Evolutionary conservation across 2,113 vertebrate species (phyloP).

Genomic region (Psittacula cyanocephala): DNA sequence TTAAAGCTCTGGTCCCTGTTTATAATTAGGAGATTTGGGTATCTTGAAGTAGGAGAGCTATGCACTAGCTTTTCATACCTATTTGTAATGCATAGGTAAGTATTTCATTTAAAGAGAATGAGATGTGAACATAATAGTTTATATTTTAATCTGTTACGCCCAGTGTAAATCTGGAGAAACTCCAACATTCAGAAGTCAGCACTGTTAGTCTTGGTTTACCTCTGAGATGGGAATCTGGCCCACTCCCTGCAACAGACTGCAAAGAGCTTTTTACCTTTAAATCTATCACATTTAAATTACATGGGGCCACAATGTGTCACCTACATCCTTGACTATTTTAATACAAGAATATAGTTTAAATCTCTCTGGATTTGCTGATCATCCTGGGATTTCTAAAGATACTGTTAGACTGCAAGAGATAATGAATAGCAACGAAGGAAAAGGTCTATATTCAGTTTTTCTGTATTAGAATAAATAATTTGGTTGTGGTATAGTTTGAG

Average conservation of each 20-base stretch:
- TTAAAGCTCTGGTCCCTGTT: not conserved
- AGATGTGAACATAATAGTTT: not conserved
- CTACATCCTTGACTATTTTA: slow-evolving; percentile 65
- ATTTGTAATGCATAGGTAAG: slow-evolving; percentile 13
- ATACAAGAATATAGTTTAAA: slow-evolving; percentile 57
- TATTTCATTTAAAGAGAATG: not conserved
- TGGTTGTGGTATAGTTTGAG: not conserved
- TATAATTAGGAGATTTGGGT: not conserved
- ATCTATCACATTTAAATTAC: slow-evolving; percentile 56
- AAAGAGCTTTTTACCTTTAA: slow-evolving; percentile 51
- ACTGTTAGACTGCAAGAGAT: slow-evolving; percentile 16
- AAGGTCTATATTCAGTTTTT: not conserved
- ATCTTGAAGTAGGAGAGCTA: not conserved
- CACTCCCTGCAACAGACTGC: not conserved
- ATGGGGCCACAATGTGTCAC: not conserved
- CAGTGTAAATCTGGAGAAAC: not conserved
- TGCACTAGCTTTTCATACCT: not conserved
- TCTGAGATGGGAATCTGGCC: slow-evolving; percentile 31
- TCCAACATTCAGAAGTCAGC: not conserved
- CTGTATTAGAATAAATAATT: slow-evolving; percentile 15
- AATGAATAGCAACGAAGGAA: not conserved
- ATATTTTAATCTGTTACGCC: slow-evolving; percentile 8
- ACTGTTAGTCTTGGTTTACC: not conserved
- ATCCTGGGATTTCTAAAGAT: slow-evolving; percentile 54
- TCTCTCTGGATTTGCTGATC: slow-evolving; percentile 45